Conservation (phyloP, 2,888 invertebrate genomes). For the Lydus trimaculatus region DNA sequence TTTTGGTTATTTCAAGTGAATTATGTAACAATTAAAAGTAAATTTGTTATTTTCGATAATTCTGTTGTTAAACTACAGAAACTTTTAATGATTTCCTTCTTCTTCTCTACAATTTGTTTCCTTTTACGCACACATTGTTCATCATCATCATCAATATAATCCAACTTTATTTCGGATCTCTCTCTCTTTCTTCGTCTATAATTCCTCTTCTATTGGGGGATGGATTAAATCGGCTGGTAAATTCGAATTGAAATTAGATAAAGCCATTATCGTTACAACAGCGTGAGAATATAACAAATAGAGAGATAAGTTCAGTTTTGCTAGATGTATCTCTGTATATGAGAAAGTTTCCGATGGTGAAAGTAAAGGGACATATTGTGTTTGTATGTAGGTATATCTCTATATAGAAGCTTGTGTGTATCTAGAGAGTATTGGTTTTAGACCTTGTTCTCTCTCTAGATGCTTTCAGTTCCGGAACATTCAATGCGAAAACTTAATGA, state of each 20-base stretch:
- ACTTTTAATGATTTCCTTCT: not conserved
- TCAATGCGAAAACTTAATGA: conserved; percentile 13
- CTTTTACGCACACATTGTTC: not conserved
- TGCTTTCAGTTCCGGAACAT: conserved; percentile 13
- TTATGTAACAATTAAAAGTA: no score
- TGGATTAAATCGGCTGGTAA: conserved; percentile 15
- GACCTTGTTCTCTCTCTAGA: conserved; percentile 15
- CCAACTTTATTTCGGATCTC: not conserved
- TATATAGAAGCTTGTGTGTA: no score
- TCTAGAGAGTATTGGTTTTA: not conserved
- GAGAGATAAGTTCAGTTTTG: conserved; percentile 21
- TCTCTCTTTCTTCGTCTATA: not conserved
- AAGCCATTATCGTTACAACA: conserved; percentile 18
- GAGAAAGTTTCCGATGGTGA: not conserved
- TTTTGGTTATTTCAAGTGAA: no score
- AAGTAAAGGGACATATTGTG: not conserved
- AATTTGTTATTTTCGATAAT: not conserved
- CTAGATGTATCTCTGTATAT: not conserved
- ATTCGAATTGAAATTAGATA: conserved; percentile 21
- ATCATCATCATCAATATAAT: not conserved
- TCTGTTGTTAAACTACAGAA: not conserved
- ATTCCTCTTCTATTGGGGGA: not conserved
- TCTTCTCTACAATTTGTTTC: not conserved
- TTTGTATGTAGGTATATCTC: not conserved
- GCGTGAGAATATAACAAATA: conserved; percentile 5